A percentile compares a stretch with the other conserved stretches of the same genome.
These are phyloP conservation scores for Rhagophthalmus giganteus DNA, from an alignment of 2,888 invertebrate species.

Conservation along the genomic window DNA sequence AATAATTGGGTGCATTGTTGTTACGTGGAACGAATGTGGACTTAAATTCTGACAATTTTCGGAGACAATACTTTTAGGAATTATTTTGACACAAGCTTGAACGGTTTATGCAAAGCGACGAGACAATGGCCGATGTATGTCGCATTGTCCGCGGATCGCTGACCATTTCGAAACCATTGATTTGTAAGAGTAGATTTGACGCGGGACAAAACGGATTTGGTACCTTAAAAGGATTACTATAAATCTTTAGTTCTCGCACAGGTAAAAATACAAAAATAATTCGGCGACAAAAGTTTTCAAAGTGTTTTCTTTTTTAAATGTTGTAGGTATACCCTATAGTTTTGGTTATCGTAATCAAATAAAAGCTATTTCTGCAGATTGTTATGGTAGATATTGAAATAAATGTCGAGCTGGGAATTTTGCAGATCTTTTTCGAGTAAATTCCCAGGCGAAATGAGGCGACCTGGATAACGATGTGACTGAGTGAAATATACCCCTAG, in stretches of 20 bases:
- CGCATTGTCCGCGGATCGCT: slow-evolving; percentile 22
- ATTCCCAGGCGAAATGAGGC: slow-evolving; percentile 26
- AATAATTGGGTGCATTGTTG: too few relatives aligned
- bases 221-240: slow-evolving; percentile 38
- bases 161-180: slow-evolving; percentile 34
- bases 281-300: background rate
- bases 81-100: too few relatives aligned
- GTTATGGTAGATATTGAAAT: slow-evolving; percentile 10
- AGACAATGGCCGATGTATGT: slow-evolving; percentile 27
- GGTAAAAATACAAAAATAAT: slow-evolving; percentile 6
- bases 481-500: slow-evolving; percentile 25
- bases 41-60: too few relatives aligned
- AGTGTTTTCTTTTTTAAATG: background rate
- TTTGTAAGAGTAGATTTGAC: slow-evolving; percentile 36
- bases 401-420: slow-evolving; percentile 10
- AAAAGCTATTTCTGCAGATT: slow-evolving; percentile 9
- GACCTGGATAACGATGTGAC: slow-evolving; percentile 28
- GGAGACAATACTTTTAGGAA: too few relatives aligned
- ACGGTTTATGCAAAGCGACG: slow-evolving; percentile 39
- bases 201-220: slow-evolving; percentile 38
- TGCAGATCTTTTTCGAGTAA: slow-evolving; percentile 14
- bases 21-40: too few relatives aligned
- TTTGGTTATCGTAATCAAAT: slow-evolving; percentile 3
- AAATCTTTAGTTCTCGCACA: slow-evolving; percentile 24
- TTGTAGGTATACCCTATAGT: background rate